Percentiles rank a stretch among this genome's conserved stretches.
Conservation (phyloP, 35 echinoderm and acorn worm species). For the Lytechinus variegatus region DNA sequence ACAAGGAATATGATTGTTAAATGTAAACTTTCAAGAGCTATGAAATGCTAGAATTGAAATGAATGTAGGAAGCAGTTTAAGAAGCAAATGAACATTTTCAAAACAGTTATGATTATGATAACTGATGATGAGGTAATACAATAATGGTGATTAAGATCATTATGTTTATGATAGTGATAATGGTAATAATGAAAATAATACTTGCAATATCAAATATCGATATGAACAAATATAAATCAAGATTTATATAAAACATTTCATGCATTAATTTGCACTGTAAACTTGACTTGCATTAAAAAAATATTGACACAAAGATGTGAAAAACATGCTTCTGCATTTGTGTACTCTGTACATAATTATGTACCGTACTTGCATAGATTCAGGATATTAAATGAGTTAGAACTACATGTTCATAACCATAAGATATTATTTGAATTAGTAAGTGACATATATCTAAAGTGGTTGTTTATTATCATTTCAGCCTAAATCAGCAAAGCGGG, state of each 20-base stretch:
- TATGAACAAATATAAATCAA: too few relatives aligned
- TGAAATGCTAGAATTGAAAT: too few relatives aligned
- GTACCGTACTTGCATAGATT: not conserved
- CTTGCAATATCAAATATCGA: too few relatives aligned
- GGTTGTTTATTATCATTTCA: not conserved
- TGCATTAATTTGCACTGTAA: too few relatives aligned
- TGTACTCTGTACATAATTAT: not conserved
- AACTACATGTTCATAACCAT: not conserved
- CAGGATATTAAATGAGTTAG: not conserved
- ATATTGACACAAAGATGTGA: not conserved
- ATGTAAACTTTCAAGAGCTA: not conserved
- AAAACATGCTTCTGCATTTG: not conserved
- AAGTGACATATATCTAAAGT: not conserved
- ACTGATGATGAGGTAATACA: too few relatives aligned
- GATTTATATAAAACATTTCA: too few relatives aligned
- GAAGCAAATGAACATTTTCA: too few relatives aligned
- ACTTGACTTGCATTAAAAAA: not conserved
- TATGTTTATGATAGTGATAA: too few relatives aligned
- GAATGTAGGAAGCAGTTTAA: too few relatives aligned
- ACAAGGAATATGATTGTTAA: not conserved
- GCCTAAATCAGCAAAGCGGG: conserved; percentile 62
- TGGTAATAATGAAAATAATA: too few relatives aligned
- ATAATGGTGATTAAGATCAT: too few relatives aligned
- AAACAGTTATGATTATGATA: too few relatives aligned
- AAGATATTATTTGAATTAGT: not conserved